A percentile compares a stretch with the other conserved stretches of the same genome.
Conservation (phyloP, 2,113 vertebrate species). For the Donacobius atricapilla region DNA sequence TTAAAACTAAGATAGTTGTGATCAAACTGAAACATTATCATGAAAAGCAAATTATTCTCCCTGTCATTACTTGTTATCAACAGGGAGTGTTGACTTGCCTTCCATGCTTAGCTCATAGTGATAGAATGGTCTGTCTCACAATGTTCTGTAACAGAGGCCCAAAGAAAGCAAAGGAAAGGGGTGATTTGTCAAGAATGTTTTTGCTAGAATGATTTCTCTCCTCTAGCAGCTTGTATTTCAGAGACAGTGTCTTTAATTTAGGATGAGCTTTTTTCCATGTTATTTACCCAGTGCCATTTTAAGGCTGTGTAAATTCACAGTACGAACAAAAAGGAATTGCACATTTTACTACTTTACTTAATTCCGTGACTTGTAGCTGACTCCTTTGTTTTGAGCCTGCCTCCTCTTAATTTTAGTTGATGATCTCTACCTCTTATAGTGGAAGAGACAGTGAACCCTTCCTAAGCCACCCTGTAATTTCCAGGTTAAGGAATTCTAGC, state of each 20-base stretch:
- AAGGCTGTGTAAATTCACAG: neutral
- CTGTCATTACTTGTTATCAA: neutral
- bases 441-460: neutral
- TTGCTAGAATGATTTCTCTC: neutral
- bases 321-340: neutral
- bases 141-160: neutral
- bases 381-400: neutral
- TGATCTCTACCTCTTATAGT: neutral
- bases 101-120: neutral
- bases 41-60: neutral
- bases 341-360: neutral
- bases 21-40: neutral
- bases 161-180: neutral
- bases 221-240: neutral
- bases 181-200: neutral
- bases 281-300: neutral
- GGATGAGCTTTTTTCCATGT: neutral
- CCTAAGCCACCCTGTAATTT: neutral
- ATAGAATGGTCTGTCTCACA: neutral
- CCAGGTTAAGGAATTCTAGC: neutral
- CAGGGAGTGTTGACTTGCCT: neutral
- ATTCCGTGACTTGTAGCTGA: neutral
- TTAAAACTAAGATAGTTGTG: neutral
- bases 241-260: neutral
- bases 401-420: neutral